Evolutionary conservation across 2,888 invertebrate genomes (phyloP).

Genomic region (Nycteola revayana): DNA sequence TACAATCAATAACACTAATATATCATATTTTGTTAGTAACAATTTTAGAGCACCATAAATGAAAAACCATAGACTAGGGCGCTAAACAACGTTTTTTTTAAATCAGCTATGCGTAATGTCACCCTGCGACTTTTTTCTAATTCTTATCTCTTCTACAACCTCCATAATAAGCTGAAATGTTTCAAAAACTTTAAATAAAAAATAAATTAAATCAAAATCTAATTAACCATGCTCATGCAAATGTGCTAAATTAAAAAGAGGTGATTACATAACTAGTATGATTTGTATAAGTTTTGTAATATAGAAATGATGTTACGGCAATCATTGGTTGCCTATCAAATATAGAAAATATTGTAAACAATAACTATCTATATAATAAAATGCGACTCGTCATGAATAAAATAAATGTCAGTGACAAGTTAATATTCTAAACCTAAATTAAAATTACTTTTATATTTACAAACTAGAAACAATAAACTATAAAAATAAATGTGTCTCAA

Average conservation of each 20-base stretch:
- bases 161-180: constrained; percentile 79
- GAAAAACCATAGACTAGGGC: constrained; percentile 39
- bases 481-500: too few relatives aligned
- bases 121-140: constrained; percentile 75
- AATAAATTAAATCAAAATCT: constrained; percentile 28
- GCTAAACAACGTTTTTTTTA: constrained; percentile 17
- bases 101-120: constrained; percentile 62
- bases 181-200: constrained; percentile 43
- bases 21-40: constrained; percentile 21
- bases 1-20: constrained; percentile 38
- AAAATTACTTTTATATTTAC: too few relatives aligned
- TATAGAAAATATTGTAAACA: too few relatives aligned
- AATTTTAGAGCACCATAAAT: constrained; percentile 33
- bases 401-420: too few relatives aligned
- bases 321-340: too few relatives aligned
- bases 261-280: too few relatives aligned
- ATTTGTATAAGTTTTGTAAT: too few relatives aligned
- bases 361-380: too few relatives aligned
- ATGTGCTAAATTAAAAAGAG: constrained; percentile 7
- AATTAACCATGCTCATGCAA: constrained; percentile 40
- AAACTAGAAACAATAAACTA: too few relatives aligned
- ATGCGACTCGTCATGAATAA: too few relatives aligned
- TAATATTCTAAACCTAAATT: too few relatives aligned
- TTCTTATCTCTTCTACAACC: constrained; percentile 79
- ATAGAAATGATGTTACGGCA: too few relatives aligned